These are phyloP conservation scores for Colletes collaris DNA, from an alignment of 2,888 invertebrate species.

Conservation along the genomic window DNA sequence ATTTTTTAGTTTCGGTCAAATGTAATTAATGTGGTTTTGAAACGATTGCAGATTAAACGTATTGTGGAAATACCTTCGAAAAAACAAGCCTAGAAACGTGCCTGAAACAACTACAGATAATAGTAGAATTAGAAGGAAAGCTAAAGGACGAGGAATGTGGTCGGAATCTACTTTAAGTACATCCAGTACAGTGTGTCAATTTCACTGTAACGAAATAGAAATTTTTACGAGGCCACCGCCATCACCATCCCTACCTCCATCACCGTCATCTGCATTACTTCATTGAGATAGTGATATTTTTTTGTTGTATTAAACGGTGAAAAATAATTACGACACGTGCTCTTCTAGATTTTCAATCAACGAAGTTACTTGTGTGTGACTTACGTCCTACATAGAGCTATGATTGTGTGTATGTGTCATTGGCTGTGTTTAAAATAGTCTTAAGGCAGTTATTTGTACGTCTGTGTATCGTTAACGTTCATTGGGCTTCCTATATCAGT, in stretches of 20 bases:
- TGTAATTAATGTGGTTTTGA: neutral
- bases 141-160: slow-evolving; percentile 73
- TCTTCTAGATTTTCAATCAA: slow-evolving; percentile 25
- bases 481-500: slow-evolving; percentile 62
- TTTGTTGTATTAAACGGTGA: neutral
- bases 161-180: slow-evolving; percentile 81
- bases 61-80: slow-evolving; percentile 67
- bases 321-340: slow-evolving; percentile 41
- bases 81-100: slow-evolving; percentile 63
- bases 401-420: slow-evolving; percentile 58
- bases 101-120: slow-evolving; percentile 65
- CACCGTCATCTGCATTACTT: slow-evolving; percentile 71
- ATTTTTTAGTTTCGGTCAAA: no score
- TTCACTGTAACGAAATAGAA: slow-evolving; percentile 80
- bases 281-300: slow-evolving; percentile 65
- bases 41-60: slow-evolving; percentile 64
- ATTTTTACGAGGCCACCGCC: slow-evolving; percentile 72
- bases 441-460: slow-evolving; percentile 57
- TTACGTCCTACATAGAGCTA: slow-evolving; percentile 49
- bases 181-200: slow-evolving; percentile 80
- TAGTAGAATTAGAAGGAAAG: slow-evolving; percentile 65
- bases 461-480: slow-evolving; percentile 52
- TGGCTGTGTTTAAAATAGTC: slow-evolving; percentile 68
- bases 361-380: slow-evolving; percentile 36
- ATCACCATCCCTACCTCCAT: slow-evolving; percentile 70